These are phyloP conservation scores for Dysmachus trigonus DNA, from an alignment of 2,888 invertebrate genomes.

Conservation along the genomic window DNA sequence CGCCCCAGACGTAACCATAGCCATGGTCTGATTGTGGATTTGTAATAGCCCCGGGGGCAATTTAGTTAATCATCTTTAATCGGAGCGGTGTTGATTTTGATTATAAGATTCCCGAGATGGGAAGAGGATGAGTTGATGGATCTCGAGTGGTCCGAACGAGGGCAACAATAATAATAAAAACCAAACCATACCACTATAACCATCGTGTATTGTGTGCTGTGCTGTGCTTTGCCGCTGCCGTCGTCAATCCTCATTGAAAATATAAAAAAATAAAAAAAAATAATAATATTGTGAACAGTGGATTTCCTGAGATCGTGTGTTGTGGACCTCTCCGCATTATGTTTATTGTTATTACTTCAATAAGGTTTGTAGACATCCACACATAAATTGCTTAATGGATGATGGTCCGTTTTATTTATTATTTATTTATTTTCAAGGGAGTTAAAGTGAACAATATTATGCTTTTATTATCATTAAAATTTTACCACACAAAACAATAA, in stretches of 20 bases:
- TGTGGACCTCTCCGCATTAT: conserved; percentile 8
- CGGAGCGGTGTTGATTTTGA: conserved; percentile 39
- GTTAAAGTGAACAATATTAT: neutral
- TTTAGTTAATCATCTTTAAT: conserved; percentile 36
- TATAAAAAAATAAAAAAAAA: too few relatives aligned
- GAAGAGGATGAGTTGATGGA: conserved; percentile 16
- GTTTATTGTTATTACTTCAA: conserved; percentile 34
- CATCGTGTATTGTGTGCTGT: neutral
- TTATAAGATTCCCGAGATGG: conserved; percentile 11
- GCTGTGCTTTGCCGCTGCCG: neutral
- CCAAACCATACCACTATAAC: too few relatives aligned
- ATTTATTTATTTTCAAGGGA: neutral
- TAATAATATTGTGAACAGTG: neutral
- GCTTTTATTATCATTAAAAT: neutral
- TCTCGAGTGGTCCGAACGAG: conserved; percentile 1
- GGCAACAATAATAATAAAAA: neutral
- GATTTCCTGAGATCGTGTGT: conserved; percentile 14
- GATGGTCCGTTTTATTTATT: neutral
- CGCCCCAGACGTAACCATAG: conserved; percentile 2
- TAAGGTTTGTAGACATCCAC: conserved; percentile 30
- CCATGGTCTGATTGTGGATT: conserved; percentile 36
- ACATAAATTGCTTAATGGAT: conserved; percentile 23
- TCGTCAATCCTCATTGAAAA: neutral
- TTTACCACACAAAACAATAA: neutral
- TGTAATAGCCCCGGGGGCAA: conserved; percentile 26